Conservation (phyloP, 1,140 invertebrate genomes). For the Eupeodes corollae region DNA sequence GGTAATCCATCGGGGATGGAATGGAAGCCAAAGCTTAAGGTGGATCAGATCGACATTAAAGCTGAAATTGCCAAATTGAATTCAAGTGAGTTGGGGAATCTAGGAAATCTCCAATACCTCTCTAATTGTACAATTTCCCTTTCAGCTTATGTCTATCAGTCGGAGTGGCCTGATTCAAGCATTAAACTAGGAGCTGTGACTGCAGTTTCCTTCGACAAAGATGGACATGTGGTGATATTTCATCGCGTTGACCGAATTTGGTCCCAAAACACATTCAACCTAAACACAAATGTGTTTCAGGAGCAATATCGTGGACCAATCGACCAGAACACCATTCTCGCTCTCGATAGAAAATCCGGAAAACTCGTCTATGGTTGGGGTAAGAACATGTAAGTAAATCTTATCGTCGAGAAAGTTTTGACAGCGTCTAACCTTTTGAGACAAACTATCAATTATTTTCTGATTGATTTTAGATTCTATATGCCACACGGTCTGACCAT, state of each 20-base stretch:
- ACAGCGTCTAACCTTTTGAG: too few relatives aligned
- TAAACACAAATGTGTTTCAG: conserved; percentile 45
- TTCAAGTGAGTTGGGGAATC: conserved; percentile 17
- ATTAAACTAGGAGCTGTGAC: conserved; percentile 63
- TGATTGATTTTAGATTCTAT: conserved; percentile 66
- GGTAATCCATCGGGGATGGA: conserved; percentile 11
- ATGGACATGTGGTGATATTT: conserved; percentile 69
- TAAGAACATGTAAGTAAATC: conserved; percentile 52
- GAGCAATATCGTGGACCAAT: conserved; percentile 56
- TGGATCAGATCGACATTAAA: conserved; percentile 18
- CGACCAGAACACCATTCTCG: conserved; percentile 55
- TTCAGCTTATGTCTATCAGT: conserved; percentile 28
- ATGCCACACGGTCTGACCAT: conserved; percentile 88
- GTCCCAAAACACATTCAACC: conserved; percentile 53
- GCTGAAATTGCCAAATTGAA: conserved; percentile 29
- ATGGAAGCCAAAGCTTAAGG: conserved; percentile 20
- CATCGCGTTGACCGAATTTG: conserved; percentile 69
- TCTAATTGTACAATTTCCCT: neutral
- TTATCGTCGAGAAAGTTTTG: too few relatives aligned
- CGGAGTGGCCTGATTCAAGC: conserved; percentile 42
- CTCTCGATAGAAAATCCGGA: conserved; percentile 59
- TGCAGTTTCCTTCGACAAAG: conserved; percentile 61
- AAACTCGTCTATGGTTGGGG: conserved; percentile 66
- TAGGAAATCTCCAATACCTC: neutral
- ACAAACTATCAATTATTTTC: too few relatives aligned